Evolutionary conservation across 1,140 invertebrate genomes (phyloP).

Genomic region (Metopolophium dirhodum): DNA sequence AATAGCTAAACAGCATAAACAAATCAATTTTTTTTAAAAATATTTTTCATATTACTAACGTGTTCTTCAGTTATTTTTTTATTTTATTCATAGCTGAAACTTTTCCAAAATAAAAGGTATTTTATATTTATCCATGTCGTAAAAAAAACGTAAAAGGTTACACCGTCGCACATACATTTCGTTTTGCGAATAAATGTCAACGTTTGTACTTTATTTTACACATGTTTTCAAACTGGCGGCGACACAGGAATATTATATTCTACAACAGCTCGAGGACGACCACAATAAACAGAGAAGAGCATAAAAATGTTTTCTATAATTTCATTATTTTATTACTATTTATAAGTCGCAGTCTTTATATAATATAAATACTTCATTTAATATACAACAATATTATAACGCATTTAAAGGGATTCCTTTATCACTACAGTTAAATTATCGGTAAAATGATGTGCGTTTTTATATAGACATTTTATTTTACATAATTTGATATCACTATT

Average conservation of each 20-base stretch:
- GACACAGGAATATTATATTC: neutral
- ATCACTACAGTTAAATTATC: no score
- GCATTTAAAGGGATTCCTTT: no score
- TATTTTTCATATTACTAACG: neutral
- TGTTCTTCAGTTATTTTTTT: neutral
- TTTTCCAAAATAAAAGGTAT: slow-evolving; percentile 2
- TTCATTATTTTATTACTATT: neutral
- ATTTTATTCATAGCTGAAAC: neutral
- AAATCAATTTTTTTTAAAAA: neutral
- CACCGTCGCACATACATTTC: neutral
- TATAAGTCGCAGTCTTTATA: no score
- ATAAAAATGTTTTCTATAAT: neutral
- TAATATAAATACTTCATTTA: no score
- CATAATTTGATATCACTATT: no score
- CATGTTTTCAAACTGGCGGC: neutral
- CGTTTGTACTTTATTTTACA: slow-evolving; percentile 18
- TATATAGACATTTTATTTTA: no score
- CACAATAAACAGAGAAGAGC: neutral
- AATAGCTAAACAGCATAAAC: neutral
- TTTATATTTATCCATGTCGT: neutral
- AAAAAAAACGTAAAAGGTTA: slow-evolving; percentile 30
- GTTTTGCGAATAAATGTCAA: slow-evolving; percentile 36
- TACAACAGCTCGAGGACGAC: neutral
- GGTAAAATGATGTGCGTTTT: no score
- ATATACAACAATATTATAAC: no score